Base-by-base conservation (phyloP, 2,888 invertebrate genomes). In the Eupithecia tripunctaria region DNA sequence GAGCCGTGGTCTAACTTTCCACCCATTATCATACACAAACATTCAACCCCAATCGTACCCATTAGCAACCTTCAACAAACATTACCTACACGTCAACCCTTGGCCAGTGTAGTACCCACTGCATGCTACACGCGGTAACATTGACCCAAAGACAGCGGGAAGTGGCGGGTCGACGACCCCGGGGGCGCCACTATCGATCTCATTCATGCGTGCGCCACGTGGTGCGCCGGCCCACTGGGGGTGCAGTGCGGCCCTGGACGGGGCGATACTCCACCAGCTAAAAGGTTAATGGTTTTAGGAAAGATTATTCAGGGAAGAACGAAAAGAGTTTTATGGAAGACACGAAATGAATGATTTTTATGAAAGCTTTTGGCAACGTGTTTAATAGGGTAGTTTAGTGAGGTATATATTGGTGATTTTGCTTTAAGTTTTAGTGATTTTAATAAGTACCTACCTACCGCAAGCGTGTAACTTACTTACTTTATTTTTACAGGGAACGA, bases 141-240 rank as follows among this genome's bases (percentile, higher is more conserved):
- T 79, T 79, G 79, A 79, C 79, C 79, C 73, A 76, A 76, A 76
- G 76, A 73, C 71, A 67, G 74, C 27, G 73, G 64, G 65, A 68
- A 68, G 67, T 41, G 70, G 36, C 51, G 77, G 77, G 77, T 74
- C 79, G 76, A 67, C 67, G 75, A 75, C 77, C 74, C 72, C n/a
- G 51, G 67, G 62, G 70, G 41, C 43, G 25, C 79, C 75, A 71
- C 82, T 87, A 91, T 90, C 88, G 91, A 91, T 90, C 88, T 80
- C 87, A 88, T 86, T 87, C 89, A 88, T 84, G 85, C 84, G 84
- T 85, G 82, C 73, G 25, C 62, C 76, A 73, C 75, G 78, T 76
- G 77, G 71, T n/a, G 36, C 2, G 10, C 3, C 6, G 18, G 8
- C 47, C 10, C 21, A 10, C 47, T 51, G 47, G 10, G 47, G 12